Evolutionary conservation across 2,797 vertebrate genomes (phyloP).

Genomic region (Catharus ustulatus): DNA sequence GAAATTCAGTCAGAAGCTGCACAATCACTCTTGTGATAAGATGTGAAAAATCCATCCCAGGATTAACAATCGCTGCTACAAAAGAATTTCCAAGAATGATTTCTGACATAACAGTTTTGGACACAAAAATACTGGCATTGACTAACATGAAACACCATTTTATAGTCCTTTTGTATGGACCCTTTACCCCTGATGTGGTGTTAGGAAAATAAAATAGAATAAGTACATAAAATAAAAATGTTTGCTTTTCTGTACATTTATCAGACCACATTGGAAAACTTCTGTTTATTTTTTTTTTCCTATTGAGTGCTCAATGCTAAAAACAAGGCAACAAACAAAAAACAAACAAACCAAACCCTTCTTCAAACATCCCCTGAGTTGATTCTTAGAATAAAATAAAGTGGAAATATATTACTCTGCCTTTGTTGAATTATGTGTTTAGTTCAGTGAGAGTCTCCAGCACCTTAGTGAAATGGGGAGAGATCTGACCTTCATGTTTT

Average conservation of each 20-base stretch:
- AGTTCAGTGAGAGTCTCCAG: not conserved
- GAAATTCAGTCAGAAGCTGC: not conserved
- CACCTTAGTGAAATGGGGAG: not conserved
- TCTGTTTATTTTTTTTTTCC: not conserved
- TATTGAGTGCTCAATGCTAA: not conserved
- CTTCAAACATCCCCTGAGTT: accelerated
- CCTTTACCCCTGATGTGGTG: not conserved
- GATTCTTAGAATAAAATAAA: not conserved
- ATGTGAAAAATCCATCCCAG: not conserved
- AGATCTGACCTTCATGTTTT: not conserved
- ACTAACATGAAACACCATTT: not conserved
- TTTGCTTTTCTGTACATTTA: not conserved
- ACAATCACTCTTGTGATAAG: not conserved
- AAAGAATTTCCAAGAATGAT: not conserved
- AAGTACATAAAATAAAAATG: not conserved
- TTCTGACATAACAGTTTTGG: not conserved
- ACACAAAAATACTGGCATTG: not conserved
- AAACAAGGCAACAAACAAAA: too few species aligned
- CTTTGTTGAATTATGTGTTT: not conserved
- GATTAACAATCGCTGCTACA: not conserved
- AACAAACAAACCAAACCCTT: not conserved
- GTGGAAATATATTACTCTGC: not conserved
- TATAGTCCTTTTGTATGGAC: not conserved
- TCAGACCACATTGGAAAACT: not conserved
- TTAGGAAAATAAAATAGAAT: not conserved